Conservation (phyloP, 2,113 vertebrate species). For the Hucho hucho region DNA sequence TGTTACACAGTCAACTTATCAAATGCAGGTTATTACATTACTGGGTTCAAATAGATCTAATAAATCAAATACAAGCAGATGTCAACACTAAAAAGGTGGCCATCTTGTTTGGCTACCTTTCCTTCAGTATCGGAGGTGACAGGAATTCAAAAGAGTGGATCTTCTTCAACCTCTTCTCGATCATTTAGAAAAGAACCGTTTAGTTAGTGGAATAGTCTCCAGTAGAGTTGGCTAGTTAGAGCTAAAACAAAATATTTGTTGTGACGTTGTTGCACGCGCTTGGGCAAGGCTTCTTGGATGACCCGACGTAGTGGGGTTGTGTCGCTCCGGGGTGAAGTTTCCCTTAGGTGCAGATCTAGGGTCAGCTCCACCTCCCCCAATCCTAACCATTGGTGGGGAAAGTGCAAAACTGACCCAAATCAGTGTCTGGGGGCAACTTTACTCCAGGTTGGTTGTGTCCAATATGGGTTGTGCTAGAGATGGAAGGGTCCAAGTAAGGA, state of each 20-base stretch:
- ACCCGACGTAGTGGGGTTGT: conserved; percentile 12
- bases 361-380: too few relatives aligned
- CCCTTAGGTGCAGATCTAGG: too few relatives aligned
- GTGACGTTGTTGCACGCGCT: conserved; percentile 53
- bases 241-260: conserved; percentile 60
- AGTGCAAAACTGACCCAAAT: too few relatives aligned
- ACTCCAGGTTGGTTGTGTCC: conserved; percentile 42
- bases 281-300: conserved; percentile 44
- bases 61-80: neutral
- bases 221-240: conserved; percentile 71
- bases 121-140: conserved; percentile 25
- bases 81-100: conserved; percentile 12
- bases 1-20: neutral
- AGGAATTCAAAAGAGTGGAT: conserved; percentile 45
- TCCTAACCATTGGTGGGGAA: too few relatives aligned
- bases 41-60: neutral
- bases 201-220: conserved; percentile 45
- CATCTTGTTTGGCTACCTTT: conserved; percentile 28
- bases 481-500: conserved; percentile 37
- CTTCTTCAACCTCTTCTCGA: conserved; percentile 13
- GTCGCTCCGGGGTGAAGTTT: conserved; percentile 3
- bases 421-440: too few relatives aligned
- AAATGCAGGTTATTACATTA: neutral
- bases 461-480: conserved; percentile 75
- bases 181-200: conserved; percentile 57